A percentile compares a stretch with the other conserved stretches of the same genome.
phyloP scores from a whole-genome alignment of 2,113 vertebrate species.

The Perccottus glenii region DNA sequence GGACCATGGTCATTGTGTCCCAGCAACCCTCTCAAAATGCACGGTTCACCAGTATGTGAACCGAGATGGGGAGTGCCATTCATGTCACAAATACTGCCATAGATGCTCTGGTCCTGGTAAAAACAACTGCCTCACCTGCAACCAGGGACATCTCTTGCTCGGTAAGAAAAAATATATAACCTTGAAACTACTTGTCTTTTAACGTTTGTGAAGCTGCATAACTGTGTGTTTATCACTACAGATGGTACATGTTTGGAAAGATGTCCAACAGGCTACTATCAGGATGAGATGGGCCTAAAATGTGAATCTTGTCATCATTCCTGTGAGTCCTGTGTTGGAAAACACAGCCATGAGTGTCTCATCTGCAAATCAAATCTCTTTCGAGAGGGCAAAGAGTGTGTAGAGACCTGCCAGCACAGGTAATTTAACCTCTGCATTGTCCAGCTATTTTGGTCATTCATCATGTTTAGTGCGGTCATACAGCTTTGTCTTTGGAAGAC shows the following conservation, averaged over 20 bases:
- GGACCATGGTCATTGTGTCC: slow-evolving; percentile 65
- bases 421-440: slow-evolving; percentile 65
- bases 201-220: slow-evolving; percentile 8
- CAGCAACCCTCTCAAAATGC: slow-evolving; percentile 65
- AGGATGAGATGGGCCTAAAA: slow-evolving; percentile 63
- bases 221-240: slow-evolving; percentile 63
- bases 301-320: slow-evolving; percentile 84
- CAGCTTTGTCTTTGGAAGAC: slow-evolving; percentile 32
- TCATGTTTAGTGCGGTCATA: slow-evolving; percentile 25
- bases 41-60: slow-evolving; percentile 75
- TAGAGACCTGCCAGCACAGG: slow-evolving; percentile 85
- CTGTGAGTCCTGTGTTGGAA: slow-evolving; percentile 84
- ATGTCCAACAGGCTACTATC: slow-evolving; percentile 84
- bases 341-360: slow-evolving; percentile 83
- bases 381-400: slow-evolving; percentile 82
- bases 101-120: slow-evolving; percentile 83
- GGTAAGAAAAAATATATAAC: slow-evolving; percentile 76
- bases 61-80: slow-evolving; percentile 72
- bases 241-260: slow-evolving; percentile 83
- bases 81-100: slow-evolving; percentile 86
- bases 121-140: slow-evolving; percentile 85
- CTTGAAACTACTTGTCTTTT: neutral
- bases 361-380: slow-evolving; percentile 82
- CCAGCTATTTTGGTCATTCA: slow-evolving; percentile 20
- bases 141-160: slow-evolving; percentile 77